These are phyloP conservation scores for Capromys pilorides DNA, from an alignment of 2,797 vertebrate species.

Conservation along the genomic window DNA sequence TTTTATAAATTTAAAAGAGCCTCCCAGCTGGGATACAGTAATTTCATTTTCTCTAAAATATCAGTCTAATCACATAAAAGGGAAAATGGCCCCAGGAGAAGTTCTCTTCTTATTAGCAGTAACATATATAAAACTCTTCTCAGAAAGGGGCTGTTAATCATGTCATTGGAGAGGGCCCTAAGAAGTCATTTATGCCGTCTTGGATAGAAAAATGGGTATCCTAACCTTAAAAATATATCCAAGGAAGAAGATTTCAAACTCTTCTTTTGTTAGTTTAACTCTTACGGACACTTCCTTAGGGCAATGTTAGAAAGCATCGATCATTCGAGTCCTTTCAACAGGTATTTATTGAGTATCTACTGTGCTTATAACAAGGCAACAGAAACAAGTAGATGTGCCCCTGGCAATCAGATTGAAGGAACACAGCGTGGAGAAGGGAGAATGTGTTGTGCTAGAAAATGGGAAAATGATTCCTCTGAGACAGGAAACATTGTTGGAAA, in stretches of 20 bases:
- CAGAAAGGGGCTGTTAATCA: slow-evolving; percentile 74
- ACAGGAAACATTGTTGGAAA: not conserved
- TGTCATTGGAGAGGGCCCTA: slow-evolving; percentile 62
- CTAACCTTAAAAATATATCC: slow-evolving; percentile 72
- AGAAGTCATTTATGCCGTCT: slow-evolving; percentile 66
- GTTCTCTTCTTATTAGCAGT: slow-evolving; percentile 69
- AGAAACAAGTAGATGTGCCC: not conserved
- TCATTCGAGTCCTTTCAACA: slow-evolving; percentile 37
- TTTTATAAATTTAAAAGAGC: slow-evolving; percentile 74
- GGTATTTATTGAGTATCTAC: slow-evolving; percentile 58
- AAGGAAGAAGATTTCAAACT: slow-evolving; percentile 55
- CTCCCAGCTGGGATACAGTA: slow-evolving; percentile 68
- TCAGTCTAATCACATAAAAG: slow-evolving; percentile 76
- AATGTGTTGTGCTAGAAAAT: not conserved
- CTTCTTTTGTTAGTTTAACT: slow-evolving; percentile 55
- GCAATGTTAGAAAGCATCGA: not conserved
- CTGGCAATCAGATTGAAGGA: not conserved
- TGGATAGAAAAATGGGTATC: slow-evolving; percentile 68
- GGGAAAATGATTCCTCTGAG: not conserved
- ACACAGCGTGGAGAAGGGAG: not conserved
- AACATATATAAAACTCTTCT: slow-evolving; percentile 74
- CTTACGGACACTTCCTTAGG: slow-evolving; percentile 33
- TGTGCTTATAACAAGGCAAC: not conserved
- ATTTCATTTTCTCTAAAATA: slow-evolving; percentile 79
- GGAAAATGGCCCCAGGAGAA: slow-evolving; percentile 75